A percentile compares a stretch with the other conserved stretches of the same genome.
Evolutionary conservation across 2,113 vertebrate genomes (phyloP).

Genomic region (Halcyon malimbica): DNA sequence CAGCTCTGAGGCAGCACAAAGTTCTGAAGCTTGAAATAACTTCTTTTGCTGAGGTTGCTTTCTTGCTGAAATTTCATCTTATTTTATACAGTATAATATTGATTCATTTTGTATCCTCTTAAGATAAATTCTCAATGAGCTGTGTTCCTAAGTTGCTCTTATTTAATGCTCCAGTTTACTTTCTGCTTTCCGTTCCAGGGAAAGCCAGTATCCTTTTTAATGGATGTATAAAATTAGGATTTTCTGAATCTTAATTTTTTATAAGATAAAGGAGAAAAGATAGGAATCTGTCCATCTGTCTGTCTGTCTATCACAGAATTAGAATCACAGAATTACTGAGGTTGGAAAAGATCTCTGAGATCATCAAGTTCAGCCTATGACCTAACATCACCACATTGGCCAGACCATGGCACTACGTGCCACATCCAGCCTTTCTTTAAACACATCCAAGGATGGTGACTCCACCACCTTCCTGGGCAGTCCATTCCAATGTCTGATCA

Average conservation of each 20-base stretch:
- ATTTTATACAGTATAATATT: conserved; percentile 15
- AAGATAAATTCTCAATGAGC: conserved; percentile 8
- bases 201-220: background rate
- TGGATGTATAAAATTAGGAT: background rate
- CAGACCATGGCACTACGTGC: too few relatives aligned
- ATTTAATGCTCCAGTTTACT: background rate
- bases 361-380: too few relatives aligned
- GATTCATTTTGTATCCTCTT: conserved; percentile 47
- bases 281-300: accelerated
- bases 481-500: too few relatives aligned
- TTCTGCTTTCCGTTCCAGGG: background rate
- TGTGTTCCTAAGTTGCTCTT: background rate
- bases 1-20: conserved; percentile 58
- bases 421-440: too few relatives aligned
- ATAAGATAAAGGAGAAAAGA: background rate
- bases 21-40: conserved; percentile 60
- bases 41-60: conserved; percentile 31
- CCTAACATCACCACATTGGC: too few relatives aligned
- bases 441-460: too few relatives aligned
- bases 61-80: conserved; percentile 36
- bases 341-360: too few relatives aligned
- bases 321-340: too few relatives aligned
- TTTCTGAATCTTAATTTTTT: background rate
- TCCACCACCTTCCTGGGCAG: too few relatives aligned
- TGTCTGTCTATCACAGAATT: background rate